Conservation (phyloP, 2,797 vertebrate genomes). For the Rhabdomys pumilio region DNA sequence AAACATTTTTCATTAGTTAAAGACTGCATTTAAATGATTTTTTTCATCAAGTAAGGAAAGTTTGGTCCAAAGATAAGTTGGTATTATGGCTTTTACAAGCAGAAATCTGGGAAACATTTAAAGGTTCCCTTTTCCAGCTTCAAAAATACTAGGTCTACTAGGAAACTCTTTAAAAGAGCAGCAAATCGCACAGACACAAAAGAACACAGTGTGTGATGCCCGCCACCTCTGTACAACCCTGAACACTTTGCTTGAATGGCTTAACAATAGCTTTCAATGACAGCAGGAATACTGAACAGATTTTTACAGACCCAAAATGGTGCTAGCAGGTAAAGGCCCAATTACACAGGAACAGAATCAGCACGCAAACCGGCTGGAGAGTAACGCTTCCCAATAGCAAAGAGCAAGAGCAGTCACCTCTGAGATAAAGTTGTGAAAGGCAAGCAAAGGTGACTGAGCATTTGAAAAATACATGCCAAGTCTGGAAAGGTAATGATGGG, state of each 20-base stretch:
- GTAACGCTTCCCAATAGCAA: not conserved
- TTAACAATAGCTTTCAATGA: constrained; percentile 60
- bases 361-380: not conserved
- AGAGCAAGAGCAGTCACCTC: not conserved
- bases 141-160: constrained; percentile 57
- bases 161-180: constrained; percentile 68
- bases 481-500: not conserved
- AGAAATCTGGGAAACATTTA: constrained; percentile 57
- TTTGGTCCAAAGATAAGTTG: constrained; percentile 14
- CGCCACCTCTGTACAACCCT: not conserved
- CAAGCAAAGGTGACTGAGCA: not conserved
- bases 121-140: constrained; percentile 41
- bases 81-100: not conserved
- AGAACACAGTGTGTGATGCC: not conserved
- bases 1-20: not conserved
- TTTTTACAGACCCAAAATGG: constrained; percentile 35
- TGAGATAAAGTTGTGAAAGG: constrained; percentile 37
- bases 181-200: constrained; percentile 62
- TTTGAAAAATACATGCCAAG: constrained; percentile 55
- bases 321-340: constrained; percentile 58
- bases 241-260: constrained; percentile 44
- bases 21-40: constrained; percentile 13
- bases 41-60: not conserved
- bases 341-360: not conserved
- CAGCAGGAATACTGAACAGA: constrained; percentile 4